Conservation (phyloP, 2,113 vertebrate species). For the Brachyhypopomus occidentalis region DNA sequence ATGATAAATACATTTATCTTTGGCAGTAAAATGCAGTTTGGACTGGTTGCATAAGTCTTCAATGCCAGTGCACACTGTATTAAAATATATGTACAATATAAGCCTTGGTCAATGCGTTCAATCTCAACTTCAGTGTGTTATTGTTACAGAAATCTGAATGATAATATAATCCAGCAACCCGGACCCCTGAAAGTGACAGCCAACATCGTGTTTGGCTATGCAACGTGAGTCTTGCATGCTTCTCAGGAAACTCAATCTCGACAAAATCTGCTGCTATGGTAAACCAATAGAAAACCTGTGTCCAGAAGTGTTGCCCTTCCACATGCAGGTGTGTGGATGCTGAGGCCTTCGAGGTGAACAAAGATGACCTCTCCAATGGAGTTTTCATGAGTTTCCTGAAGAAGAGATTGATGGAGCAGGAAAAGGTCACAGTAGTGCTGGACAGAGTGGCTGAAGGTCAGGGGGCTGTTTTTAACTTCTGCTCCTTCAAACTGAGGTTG, state of each 20-base stretch:
- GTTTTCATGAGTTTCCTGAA: conserved; percentile 85
- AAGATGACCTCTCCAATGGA: conserved; percentile 78
- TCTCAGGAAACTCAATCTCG: not conserved
- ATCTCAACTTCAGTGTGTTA: conserved; percentile 3
- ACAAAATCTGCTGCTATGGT: not conserved
- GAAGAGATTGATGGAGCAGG: conserved; percentile 78
- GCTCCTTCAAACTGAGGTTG: not conserved
- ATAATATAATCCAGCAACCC: conserved; percentile 76
- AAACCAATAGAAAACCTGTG: not conserved
- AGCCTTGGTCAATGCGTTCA: not conserved
- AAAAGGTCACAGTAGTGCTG: conserved; percentile 86
- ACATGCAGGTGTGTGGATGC: conserved; percentile 79
- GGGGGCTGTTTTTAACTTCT: conserved; percentile 16
- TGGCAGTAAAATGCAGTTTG: not conserved
- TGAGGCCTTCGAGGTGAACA: conserved; percentile 83
- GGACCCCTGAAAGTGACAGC: conserved; percentile 81
- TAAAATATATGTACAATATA: not conserved
- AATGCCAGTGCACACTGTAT: not conserved
- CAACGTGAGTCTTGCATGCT: conserved; percentile 76
- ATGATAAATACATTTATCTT: not conserved
- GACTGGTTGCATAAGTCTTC: not conserved
- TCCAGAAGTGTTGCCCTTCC: not conserved
- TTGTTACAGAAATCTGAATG: conserved; percentile 78
- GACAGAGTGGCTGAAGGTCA: conserved; percentile 86
- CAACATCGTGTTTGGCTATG: conserved; percentile 87